A percentile compares a stretch with the other conserved stretches of the same genome.
Conservation (phyloP, 2,113 vertebrate genomes). For the Corythornis vintsioides region DNA sequence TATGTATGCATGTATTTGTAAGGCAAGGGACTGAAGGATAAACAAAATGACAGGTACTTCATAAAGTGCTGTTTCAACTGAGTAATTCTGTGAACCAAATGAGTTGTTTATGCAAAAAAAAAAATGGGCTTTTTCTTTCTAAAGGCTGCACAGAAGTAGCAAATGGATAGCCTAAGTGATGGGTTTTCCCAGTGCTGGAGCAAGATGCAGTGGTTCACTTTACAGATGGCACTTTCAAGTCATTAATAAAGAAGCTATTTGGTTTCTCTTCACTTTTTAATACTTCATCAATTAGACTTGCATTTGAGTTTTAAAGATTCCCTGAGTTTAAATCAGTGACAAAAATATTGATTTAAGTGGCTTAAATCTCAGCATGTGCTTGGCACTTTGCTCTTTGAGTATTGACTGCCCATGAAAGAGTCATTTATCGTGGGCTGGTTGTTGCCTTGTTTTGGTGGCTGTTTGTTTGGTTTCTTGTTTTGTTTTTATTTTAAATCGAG, state of each 20-base stretch:
- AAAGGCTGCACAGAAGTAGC: background rate
- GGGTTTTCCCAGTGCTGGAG: background rate
- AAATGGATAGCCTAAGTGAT: background rate
- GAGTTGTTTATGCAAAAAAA: background rate
- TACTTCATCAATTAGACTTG: constrained; percentile 14
- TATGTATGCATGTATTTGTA: background rate
- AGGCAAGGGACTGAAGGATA: background rate
- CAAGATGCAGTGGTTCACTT: background rate
- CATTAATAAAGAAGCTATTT: background rate
- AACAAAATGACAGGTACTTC: background rate
- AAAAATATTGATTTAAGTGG: constrained; percentile 32
- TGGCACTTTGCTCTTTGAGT: background rate
- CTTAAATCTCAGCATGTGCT: constrained; percentile 9
- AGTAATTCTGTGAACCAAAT: background rate
- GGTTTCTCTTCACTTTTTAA: background rate
- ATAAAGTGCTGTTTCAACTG: background rate
- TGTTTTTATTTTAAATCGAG: background rate
- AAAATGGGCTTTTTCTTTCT: background rate
- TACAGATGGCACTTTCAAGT: background rate
- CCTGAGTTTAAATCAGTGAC: constrained; percentile 37
- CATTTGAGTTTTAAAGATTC: constrained; percentile 23
- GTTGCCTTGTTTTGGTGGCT: accelerated
- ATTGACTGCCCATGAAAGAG: constrained; percentile 8
- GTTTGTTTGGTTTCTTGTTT: background rate
- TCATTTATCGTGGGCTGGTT: background rate